These are phyloP conservation scores for Athalia cordata DNA, from an alignment of 2,888 invertebrate genomes.

Conservation along the genomic window DNA sequence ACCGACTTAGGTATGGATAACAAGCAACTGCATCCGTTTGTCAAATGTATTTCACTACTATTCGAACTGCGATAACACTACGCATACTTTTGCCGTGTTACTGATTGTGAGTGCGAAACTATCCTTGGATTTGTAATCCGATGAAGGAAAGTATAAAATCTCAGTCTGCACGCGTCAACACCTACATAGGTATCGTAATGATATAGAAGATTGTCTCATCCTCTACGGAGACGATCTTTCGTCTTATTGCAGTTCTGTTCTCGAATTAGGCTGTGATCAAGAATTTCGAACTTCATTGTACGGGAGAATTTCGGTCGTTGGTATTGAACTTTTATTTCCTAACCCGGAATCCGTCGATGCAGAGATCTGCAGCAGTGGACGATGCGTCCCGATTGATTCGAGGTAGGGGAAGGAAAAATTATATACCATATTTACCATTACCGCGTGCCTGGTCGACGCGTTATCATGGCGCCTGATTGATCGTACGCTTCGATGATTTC, in stretches of 20 bases:
- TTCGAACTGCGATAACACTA: neutral
- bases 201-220: slow-evolving; percentile 14
- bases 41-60: neutral
- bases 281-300: too few relatives aligned
- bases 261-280: too few relatives aligned
- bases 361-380: too few relatives aligned
- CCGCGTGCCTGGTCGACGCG: neutral
- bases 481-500: slow-evolving; percentile 20
- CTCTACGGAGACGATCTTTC: slow-evolving; percentile 16
- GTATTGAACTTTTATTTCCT: too few relatives aligned
- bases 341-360: too few relatives aligned
- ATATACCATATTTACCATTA: neutral
- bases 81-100: neutral
- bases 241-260: too few relatives aligned
- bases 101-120: neutral
- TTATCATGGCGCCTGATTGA: slow-evolving; percentile 19
- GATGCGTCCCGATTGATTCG: too few relatives aligned
- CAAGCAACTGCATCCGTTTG: neutral
- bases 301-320: too few relatives aligned
- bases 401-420: neutral
- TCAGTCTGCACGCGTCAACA: neutral
- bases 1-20: neutral
- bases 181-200: slow-evolving; percentile 31
- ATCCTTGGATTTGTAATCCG: neutral
- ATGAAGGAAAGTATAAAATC: too few relatives aligned